Percentiles rank a stretch among this genome's conserved stretches.
Conservation (phyloP, 2,888 invertebrate genomes). For the Belgica antarctica region DNA sequence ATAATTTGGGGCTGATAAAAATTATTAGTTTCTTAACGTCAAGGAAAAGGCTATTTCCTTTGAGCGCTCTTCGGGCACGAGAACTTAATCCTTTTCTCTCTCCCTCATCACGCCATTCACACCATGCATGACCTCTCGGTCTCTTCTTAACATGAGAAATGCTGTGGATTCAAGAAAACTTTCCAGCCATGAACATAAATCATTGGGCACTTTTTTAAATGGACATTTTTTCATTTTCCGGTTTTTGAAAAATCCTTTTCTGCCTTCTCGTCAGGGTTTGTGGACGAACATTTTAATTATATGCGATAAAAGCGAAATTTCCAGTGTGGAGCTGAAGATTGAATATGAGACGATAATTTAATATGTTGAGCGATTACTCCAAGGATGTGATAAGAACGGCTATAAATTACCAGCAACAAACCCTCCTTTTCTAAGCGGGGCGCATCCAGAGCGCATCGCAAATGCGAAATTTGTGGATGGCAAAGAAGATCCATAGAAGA, state of each 20-base stretch:
- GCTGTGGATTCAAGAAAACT: constrained; percentile 11
- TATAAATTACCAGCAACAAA: not conserved
- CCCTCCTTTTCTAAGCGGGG: not conserved
- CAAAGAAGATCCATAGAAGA: not conserved
- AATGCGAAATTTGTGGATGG: too few relatives aligned
- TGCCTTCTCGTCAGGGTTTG: not conserved
- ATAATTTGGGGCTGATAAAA: constrained; percentile 41
- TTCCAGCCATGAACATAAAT: constrained; percentile 23
- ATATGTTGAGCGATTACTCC: not conserved
- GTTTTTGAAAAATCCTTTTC: not conserved
- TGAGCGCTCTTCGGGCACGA: not conserved
- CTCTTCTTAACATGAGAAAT: constrained; percentile 18
- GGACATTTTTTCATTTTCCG: constrained; percentile 42
- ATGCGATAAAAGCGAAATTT: not conserved
- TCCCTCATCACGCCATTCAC: constrained; percentile 35
- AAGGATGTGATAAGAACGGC: not conserved
- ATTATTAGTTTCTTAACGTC: constrained; percentile 42
- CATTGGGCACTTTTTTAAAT: constrained; percentile 37
- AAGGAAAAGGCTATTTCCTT: constrained; percentile 28
- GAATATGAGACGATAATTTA: not conserved
- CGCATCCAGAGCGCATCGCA: too few relatives aligned
- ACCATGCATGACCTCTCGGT: constrained; percentile 22
- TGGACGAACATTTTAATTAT: not conserved
- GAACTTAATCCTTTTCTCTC: constrained; percentile 39
- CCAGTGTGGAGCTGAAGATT: not conserved